Percentiles rank a stretch among this genome's conserved stretches.
phyloP scores from a whole-genome alignment of 2,113 vertebrate species.

The Tragelaphus imberbis region DNA sequence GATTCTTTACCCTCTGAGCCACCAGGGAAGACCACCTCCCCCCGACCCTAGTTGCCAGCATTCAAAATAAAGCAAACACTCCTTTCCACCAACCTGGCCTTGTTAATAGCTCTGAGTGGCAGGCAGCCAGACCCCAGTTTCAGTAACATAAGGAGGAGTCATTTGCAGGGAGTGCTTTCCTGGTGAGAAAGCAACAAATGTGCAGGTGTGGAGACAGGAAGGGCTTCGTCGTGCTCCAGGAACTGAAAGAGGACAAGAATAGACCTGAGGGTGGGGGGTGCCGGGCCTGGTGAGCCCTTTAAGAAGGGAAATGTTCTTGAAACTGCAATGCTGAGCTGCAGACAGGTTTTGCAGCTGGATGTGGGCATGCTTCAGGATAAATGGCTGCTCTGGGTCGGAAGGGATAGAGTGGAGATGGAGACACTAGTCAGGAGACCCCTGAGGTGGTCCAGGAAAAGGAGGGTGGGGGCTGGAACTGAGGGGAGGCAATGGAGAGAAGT shows the following conservation, averaged over 20 bases:
- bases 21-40: not conserved
- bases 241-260: not conserved
- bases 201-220: not conserved
- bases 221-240: not conserved
- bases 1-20: not conserved
- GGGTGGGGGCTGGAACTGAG: not conserved
- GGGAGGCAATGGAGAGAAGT: not conserved
- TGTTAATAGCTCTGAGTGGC: not conserved
- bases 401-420: not conserved
- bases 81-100: not conserved
- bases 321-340: not conserved
- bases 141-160: not conserved
- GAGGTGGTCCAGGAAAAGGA: not conserved
- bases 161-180: not conserved
- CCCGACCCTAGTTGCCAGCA: not conserved
- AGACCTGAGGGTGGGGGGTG: not conserved
- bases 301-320: not conserved
- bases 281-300: not conserved
- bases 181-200: not conserved
- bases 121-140: not conserved
- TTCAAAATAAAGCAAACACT: not conserved
- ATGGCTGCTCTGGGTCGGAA: not conserved
- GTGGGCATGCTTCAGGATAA: not conserved
- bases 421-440: not conserved
- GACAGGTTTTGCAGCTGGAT: not conserved